A percentile compares a stretch with the other conserved stretches of the same genome.
These are phyloP conservation scores for Nomia melanderi DNA, from an alignment of 1,140 invertebrate species.

Conservation along the genomic window DNA sequence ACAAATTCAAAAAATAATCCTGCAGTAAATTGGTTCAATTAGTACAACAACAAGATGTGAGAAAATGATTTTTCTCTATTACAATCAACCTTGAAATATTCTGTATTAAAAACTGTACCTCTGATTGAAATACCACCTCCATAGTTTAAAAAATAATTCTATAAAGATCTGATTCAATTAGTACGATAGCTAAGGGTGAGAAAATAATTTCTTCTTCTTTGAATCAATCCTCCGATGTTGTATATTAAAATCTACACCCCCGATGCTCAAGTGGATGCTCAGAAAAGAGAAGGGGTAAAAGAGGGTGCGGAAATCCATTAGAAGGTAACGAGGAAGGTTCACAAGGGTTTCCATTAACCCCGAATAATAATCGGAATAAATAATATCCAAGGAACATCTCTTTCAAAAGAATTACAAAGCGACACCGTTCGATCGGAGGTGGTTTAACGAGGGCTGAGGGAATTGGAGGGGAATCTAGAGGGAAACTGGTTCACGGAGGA, in stretches of 20 bases:
- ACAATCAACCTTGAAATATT: neutral
- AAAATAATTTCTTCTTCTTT: too few relatives aligned
- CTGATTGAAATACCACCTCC: too few relatives aligned
- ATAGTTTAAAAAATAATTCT: too few relatives aligned
- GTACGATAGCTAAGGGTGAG: too few relatives aligned
- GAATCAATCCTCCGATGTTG: too few relatives aligned
- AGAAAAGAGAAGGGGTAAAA: neutral
- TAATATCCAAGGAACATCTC: neutral
- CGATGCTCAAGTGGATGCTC: neutral
- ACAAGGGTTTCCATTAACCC: neutral
- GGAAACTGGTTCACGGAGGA: neutral
- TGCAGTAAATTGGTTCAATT: too few relatives aligned
- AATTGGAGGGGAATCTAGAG: neutral
- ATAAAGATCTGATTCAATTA: too few relatives aligned
- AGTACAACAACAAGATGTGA: too few relatives aligned
- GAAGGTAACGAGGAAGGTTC: neutral
- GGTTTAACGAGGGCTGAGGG: neutral
- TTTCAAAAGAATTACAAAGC: neutral
- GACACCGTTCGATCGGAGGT: neutral
- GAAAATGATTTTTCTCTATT: neutral
- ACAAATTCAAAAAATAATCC: too few relatives aligned
- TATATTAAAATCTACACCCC: too few relatives aligned
- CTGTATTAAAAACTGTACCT: too few relatives aligned
- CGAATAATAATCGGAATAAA: conserved; percentile 3
- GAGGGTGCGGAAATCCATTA: neutral